Evolutionary conservation across 2,888 invertebrate species (phyloP), one percentile per base, ranked within the genome.

Genomic region (Emmelina monodactyla): DNA sequence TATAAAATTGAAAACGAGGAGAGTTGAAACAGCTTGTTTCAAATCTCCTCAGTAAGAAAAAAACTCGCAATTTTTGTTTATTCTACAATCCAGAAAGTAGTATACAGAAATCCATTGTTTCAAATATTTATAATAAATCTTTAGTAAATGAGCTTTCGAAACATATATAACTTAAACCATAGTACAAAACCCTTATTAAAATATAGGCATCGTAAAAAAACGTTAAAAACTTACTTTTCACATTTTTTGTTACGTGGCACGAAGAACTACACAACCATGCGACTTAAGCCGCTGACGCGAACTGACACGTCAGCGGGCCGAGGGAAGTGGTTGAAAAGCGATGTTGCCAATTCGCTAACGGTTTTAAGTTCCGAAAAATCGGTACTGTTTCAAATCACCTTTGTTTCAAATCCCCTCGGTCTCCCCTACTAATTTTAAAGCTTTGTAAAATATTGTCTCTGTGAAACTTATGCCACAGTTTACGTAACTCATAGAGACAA

Each of bases 281-380:
- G 29, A 16, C 28, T 16, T 14, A 32, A 28, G 38, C 32, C 29
- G 32, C 30, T 7, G 38, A 29, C 35, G 37, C 33, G 33, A 33
- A 33, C 33, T 35, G 31, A 33, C 31, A 19, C n/a, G 31, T 14
- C 25, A 19, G 37, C 16, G 19, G 28, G 28, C 29, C 32, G 16
- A 28, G 19, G 19, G 11, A 36, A 32, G 22, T 32, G 16, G 29
- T 32, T 36, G 14, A 32, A 32, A 32, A 32, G 36, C 37, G 37
- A 37, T 31, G 33, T 40, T 40, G 33, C 31, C 34, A 37, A 32
- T 31, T 37, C 35, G 33, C 35, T 35, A 35, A 37, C 40, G 35
- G 40, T 40, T 37, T 33, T 37, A 33, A 37, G 35, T 40, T 35
- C 29, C 28, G 10, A 33, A 31, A 37, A 37, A 37, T 33, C 33